Percentiles rank a stretch among this genome's conserved stretches.
Evolutionary conservation across 2,113 vertebrate genomes (phyloP).

Genomic region (Ictidomys tridecemlineatus): DNA sequence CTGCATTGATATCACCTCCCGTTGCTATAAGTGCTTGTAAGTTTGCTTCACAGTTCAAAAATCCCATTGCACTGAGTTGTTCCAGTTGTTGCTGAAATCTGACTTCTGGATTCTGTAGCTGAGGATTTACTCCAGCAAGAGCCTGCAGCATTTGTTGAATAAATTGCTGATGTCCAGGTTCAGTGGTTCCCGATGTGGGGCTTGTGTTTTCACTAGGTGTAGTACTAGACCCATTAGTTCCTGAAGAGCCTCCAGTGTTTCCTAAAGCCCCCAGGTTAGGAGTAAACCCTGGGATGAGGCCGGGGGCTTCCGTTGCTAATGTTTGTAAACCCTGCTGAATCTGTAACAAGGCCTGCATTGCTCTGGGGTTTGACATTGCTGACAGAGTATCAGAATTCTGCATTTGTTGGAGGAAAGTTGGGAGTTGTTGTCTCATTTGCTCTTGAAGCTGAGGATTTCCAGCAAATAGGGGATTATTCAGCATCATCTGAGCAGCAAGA

Average conservation of each 20-base stretch:
- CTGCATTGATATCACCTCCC: constrained; percentile 93
- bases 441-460: no score
- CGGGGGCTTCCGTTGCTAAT: constrained; percentile 92
- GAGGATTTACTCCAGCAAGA: constrained; percentile 90
- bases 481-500: constrained; percentile 95
- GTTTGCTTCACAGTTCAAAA: constrained; percentile 98
- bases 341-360: constrained; percentile 94
- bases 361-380: constrained; percentile 95
- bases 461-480: no score
- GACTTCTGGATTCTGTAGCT: constrained; percentile 91
- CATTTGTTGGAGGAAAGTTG: no score
- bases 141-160: constrained; percentile 95
- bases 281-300: constrained; percentile 90
- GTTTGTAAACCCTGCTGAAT: constrained; percentile 96
- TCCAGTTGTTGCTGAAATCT: constrained; percentile 94
- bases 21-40: constrained; percentile 95
- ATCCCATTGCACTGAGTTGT: constrained; percentile 98
- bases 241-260: constrained; percentile 81
- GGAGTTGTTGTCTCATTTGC: no score
- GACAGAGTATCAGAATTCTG: constrained; percentile 94
- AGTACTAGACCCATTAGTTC: constrained; percentile 81
- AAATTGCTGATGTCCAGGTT: constrained; percentile 92
- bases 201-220: constrained; percentile 85
- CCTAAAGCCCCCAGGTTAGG: constrained; percentile 86
- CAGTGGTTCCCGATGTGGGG: constrained; percentile 85